A percentile compares a stretch with the other conserved stretches of the same genome.
phyloP scores from a whole-genome alignment of 2,113 vertebrate species.

The Orcinus orca region DNA sequence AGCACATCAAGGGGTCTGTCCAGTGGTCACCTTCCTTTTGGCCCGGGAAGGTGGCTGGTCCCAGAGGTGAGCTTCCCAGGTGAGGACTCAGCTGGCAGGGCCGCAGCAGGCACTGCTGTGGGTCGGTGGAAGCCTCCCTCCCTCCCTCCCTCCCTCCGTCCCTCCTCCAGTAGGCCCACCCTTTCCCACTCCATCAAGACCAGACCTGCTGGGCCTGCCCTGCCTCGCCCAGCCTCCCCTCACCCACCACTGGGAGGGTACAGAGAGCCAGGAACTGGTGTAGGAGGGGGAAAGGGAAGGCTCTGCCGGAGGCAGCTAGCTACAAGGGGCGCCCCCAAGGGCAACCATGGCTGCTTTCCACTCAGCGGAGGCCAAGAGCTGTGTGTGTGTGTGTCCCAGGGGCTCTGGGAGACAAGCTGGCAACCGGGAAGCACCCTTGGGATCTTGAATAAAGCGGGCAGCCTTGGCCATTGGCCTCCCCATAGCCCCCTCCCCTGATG shows the following conservation, averaged over 20 bases:
- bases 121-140: background rate
- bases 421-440: background rate
- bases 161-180: background rate
- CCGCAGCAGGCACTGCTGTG: background rate
- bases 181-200: background rate
- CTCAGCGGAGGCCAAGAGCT: background rate
- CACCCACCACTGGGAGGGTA: background rate
- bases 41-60: background rate
- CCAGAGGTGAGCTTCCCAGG: background rate
- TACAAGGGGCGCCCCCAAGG: background rate
- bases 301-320: background rate
- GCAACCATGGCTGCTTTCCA: background rate
- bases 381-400: background rate
- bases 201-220: background rate
- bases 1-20: background rate
- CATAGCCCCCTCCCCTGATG: background rate
- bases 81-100: background rate
- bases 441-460: background rate
- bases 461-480: background rate
- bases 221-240: background rate
- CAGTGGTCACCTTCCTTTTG: background rate
- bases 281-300: background rate
- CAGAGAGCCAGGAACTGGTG: background rate
- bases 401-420: background rate
- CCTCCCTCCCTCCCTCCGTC: background rate